Conservation (phyloP, 2,888 invertebrate genomes). For the Yponomeuta cagnagella region DNA sequence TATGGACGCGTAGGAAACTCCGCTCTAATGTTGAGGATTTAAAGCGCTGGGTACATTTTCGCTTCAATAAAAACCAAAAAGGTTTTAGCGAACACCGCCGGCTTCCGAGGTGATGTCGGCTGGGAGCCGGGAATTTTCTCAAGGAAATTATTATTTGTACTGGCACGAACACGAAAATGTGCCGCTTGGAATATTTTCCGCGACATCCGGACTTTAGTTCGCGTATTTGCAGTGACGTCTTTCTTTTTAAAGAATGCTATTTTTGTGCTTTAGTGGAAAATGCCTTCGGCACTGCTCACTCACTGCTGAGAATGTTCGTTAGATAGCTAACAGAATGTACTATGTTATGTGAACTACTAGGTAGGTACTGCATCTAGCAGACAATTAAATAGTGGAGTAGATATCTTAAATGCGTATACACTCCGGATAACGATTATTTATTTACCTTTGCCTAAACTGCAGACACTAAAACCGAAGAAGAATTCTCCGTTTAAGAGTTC, state of each 20-base stretch:
- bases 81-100: constrained; percentile 23
- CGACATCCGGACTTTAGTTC: background rate
- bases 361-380: too few species aligned
- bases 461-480: too few species aligned
- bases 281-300: background rate
- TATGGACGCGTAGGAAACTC: constrained; percentile 26
- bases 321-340: background rate
- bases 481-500: too few species aligned
- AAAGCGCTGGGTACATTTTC: constrained; percentile 23
- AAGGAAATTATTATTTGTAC: constrained; percentile 12
- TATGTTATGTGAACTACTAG: too few species aligned
- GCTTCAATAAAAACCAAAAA: constrained; percentile 25
- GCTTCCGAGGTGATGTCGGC: constrained; percentile 15
- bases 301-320: background rate
- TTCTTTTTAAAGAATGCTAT: background rate
- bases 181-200: background rate
- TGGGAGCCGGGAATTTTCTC: constrained; percentile 3
- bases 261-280: background rate
- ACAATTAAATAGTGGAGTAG: too few species aligned
- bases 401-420: too few species aligned
- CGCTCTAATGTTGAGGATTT: constrained; percentile 27
- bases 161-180: constrained; percentile 5
- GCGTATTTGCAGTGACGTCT: background rate
- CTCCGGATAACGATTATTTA: too few species aligned
- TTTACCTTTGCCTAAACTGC: too few species aligned